phyloP scores from a whole-genome alignment of 2,113 vertebrate species.

The Cercopithecus mona region DNA sequence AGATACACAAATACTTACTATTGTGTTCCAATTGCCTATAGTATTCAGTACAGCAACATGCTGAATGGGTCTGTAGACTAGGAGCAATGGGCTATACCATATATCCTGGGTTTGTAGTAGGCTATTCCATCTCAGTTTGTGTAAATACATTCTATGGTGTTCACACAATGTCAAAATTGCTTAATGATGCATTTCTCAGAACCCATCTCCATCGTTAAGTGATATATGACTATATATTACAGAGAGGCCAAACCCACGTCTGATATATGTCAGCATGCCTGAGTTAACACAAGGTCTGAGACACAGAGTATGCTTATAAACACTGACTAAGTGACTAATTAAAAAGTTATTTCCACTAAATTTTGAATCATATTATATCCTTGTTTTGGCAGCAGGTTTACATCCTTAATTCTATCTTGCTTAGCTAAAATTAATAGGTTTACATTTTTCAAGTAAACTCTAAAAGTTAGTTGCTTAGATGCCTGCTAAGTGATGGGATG shows the following conservation, averaged over 20 bases:
- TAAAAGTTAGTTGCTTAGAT: background rate
- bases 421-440: conserved; percentile 52
- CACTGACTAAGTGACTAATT: conserved; percentile 15
- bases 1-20: background rate
- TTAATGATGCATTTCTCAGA: background rate
- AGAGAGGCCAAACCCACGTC: background rate
- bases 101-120: background rate
- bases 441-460: conserved; percentile 44
- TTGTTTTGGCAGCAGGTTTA: conserved; percentile 48
- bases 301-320: conserved; percentile 31
- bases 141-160: background rate
- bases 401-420: conserved; percentile 39
- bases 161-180: background rate
- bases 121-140: background rate
- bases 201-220: background rate
- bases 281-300: background rate
- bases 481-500: background rate
- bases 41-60: background rate
- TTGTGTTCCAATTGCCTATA: background rate
- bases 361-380: background rate
- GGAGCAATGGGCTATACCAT: background rate
- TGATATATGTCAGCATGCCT: background rate
- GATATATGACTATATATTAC: background rate
- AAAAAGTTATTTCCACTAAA: conserved; percentile 26
- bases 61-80: background rate